Conservation (phyloP, 2,888 invertebrate genomes). For the Cinara cedri region DNA sequence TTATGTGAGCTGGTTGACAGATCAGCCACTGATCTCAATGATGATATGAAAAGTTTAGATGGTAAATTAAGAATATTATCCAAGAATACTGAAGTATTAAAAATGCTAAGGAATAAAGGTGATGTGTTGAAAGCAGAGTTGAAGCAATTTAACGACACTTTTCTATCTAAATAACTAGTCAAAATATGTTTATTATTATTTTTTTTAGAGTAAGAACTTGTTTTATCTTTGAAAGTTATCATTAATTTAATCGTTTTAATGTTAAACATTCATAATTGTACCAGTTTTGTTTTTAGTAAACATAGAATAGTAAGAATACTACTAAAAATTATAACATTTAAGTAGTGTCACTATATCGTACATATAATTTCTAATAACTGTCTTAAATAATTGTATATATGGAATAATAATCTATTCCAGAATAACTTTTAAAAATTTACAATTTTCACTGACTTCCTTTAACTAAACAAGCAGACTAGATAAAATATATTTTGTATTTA, state of each 20-base stretch:
- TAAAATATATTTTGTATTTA: too few species aligned
- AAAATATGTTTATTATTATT: neutral
- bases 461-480: too few species aligned
- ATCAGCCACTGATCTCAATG: conserved; percentile 85
- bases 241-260: conserved; percentile 24
- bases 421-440: too few species aligned
- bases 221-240: conserved; percentile 42
- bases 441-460: too few species aligned
- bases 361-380: too few species aligned
- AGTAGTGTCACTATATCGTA: too few species aligned
- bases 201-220: conserved; percentile 7
- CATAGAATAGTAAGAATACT: too few species aligned
- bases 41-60: conserved; percentile 77
- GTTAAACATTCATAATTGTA: conserved; percentile 10
- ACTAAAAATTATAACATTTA: too few species aligned
- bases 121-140: conserved; percentile 90
- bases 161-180: conserved; percentile 65
- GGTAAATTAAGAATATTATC: conserved; percentile 76
- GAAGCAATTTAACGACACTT: conserved; percentile 89
- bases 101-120: conserved; percentile 89
- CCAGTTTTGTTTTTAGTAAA: conserved; percentile 15
- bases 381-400: too few species aligned
- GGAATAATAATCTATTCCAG: too few species aligned
- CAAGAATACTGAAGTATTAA: conserved; percentile 78
- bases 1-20: conserved; percentile 91